These are phyloP conservation scores for Lacerta bilineata DNA, from an alignment of 2,797 vertebrate genomes.

Conservation along the genomic window DNA sequence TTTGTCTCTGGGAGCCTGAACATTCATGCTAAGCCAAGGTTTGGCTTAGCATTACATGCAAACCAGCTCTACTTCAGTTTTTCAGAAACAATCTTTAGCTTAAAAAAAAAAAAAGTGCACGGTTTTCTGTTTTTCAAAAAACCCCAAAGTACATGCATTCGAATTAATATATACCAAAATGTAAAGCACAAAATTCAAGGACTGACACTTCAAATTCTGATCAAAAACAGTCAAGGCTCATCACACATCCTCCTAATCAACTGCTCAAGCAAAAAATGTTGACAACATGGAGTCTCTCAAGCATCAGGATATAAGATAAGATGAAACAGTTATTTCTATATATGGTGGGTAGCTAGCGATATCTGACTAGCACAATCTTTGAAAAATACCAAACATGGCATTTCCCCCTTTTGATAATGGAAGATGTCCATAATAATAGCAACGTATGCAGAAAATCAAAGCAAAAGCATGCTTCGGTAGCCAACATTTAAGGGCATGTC, in stretches of 20 bases:
- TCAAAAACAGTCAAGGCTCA: background rate
- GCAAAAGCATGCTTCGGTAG: background rate
- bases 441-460: background rate
- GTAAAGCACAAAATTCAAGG: background rate
- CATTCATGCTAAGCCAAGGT: too few species aligned
- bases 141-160: background rate
- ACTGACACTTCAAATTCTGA: background rate
- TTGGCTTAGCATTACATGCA: too few species aligned
- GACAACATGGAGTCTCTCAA: background rate
- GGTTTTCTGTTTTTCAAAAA: background rate
- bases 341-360: background rate
- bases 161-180: conserved; percentile 8
- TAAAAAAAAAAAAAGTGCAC: background rate
- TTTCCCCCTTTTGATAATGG: conserved; percentile 9
- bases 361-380: background rate
- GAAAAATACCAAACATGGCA: background rate
- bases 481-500: background rate
- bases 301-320: background rate
- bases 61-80: background rate
- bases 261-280: conserved; percentile 12
- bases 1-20: too few species aligned
- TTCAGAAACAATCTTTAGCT: background rate
- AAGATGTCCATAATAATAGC: background rate
- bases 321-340: background rate
- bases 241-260: background rate